A percentile compares a stretch with the other conserved stretches of the same genome.
Conservation (phyloP, 2,113 vertebrate species). For the Nothocercus julius region DNA sequence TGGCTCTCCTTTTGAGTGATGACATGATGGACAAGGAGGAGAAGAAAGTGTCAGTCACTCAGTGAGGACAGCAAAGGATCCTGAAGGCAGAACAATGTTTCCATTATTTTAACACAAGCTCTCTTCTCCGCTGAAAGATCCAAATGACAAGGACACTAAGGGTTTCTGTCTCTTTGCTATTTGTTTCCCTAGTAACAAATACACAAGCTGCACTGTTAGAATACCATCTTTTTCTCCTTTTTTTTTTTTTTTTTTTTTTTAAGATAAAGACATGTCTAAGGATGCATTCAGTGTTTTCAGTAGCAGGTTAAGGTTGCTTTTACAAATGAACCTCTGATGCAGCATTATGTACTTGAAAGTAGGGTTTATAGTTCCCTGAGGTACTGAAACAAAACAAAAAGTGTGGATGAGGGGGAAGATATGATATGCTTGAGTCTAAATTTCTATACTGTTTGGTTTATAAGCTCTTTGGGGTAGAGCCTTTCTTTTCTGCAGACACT, state of each 20-base stretch:
- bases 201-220: slow-evolving; percentile 62
- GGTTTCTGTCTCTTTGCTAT: slow-evolving; percentile 56
- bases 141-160: slow-evolving; percentile 53
- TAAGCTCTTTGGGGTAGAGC: not conserved
- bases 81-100: slow-evolving; percentile 51
- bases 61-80: slow-evolving; percentile 33
- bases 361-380: not conserved
- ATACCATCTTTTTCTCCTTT: not conserved
- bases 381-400: not conserved
- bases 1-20: not conserved
- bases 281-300: not conserved
- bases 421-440: not conserved
- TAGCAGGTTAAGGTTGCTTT: slow-evolving; percentile 19
- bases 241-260: not conserved
- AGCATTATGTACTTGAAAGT: not conserved
- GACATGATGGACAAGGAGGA: slow-evolving; percentile 40
- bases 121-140: slow-evolving; percentile 43
- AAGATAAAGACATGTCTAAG: not conserved
- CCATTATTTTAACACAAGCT: slow-evolving; percentile 60
- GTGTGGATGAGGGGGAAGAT: not conserved
- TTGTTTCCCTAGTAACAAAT: slow-evolving; percentile 73
- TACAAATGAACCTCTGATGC: not conserved
- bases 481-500: not conserved
- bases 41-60: slow-evolving; percentile 58
- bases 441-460: not conserved